Percentiles rank a stretch among this genome's conserved stretches.
phyloP scores from a whole-genome alignment of 1,140 invertebrate species.

The Saxidomus purpurata region DNA sequence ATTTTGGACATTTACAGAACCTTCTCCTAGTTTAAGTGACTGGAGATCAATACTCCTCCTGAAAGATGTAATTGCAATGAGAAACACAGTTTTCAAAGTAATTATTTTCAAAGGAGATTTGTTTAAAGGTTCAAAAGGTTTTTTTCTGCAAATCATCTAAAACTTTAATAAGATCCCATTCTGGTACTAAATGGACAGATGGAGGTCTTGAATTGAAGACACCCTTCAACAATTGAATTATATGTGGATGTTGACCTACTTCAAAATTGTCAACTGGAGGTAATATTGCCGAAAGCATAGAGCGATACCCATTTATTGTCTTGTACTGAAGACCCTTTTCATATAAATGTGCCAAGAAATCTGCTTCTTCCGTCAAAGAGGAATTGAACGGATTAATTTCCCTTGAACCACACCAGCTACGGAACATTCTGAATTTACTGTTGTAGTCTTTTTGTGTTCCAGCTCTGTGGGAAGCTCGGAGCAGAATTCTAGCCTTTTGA shows the following conservation, averaged over 20 bases:
- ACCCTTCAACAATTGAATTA: slow-evolving; percentile 4
- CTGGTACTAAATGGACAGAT: slow-evolving; percentile 37
- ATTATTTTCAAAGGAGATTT: slow-evolving; percentile 49
- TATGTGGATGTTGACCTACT: slow-evolving; percentile 42
- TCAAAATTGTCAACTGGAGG: background rate
- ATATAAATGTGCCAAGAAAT: slow-evolving; percentile 53
- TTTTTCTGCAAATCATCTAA: background rate
- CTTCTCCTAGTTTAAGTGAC: slow-evolving; percentile 56
- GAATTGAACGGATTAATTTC: slow-evolving; percentile 42
- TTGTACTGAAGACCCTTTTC: slow-evolving; percentile 29
- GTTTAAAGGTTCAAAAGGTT: slow-evolving; percentile 61
- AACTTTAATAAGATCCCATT: slow-evolving; percentile 58
- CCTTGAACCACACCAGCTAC: slow-evolving; percentile 49
- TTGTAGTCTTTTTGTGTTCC: slow-evolving; percentile 65
- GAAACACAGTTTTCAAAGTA: slow-evolving; percentile 38
- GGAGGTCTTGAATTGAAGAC: slow-evolving; percentile 48
- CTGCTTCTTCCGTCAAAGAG: slow-evolving; percentile 25
- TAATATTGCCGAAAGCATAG: slow-evolving; percentile 15
- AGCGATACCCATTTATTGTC: slow-evolving; percentile 47
- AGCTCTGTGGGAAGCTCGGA: slow-evolving; percentile 26
- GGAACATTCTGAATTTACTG: slow-evolving; percentile 36
- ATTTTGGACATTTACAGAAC: slow-evolving; percentile 50
- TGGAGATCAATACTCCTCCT: slow-evolving; percentile 64
- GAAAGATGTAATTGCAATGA: slow-evolving; percentile 48
- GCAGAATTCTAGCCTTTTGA: slow-evolving; percentile 26